Conservation (phyloP, 2,113 vertebrate species). For the Tetrao urogallus region DNA sequence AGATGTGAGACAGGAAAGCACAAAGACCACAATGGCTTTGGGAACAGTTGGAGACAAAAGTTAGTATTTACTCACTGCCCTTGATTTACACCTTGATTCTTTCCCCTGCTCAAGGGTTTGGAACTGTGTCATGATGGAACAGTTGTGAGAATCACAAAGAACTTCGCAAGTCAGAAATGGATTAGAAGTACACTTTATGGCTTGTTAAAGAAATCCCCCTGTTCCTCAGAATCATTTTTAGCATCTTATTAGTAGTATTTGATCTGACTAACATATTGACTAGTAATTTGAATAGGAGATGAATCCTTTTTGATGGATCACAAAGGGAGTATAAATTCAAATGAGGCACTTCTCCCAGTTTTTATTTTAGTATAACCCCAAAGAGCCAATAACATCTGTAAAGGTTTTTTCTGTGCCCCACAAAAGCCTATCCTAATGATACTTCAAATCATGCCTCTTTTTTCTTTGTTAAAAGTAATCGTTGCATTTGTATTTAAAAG, state of each 20-base stretch:
- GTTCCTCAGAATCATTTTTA: conserved; percentile 77
- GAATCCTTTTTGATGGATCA: conserved; percentile 73
- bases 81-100: conserved; percentile 69
- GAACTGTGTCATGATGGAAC: conserved; percentile 61
- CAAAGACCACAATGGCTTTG: not conserved
- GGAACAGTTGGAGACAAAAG: not conserved
- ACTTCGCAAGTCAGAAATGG: conserved; percentile 79
- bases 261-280: conserved; percentile 80
- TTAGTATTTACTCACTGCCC: not conserved
- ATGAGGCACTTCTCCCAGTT: conserved; percentile 65
- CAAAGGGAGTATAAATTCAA: conserved; percentile 79
- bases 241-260: conserved; percentile 78
- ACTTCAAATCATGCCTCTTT: not conserved
- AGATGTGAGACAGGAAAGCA: not conserved
- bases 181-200: conserved; percentile 79
- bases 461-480: not conserved
- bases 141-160: conserved; percentile 70
- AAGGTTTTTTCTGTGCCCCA: conserved; percentile 43
- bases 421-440: conserved; percentile 36
- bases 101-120: conserved; percentile 61
- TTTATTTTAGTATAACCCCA: conserved; percentile 52
- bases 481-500: not conserved
- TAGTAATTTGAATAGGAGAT: conserved; percentile 75
- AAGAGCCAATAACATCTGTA: conserved; percentile 48
- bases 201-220: conserved; percentile 78